A percentile compares a stretch with the other conserved stretches of the same genome.
Evolutionary conservation across 2,888 invertebrate genomes (phyloP).

Genomic region (Perizoma flavofasciatum): DNA sequence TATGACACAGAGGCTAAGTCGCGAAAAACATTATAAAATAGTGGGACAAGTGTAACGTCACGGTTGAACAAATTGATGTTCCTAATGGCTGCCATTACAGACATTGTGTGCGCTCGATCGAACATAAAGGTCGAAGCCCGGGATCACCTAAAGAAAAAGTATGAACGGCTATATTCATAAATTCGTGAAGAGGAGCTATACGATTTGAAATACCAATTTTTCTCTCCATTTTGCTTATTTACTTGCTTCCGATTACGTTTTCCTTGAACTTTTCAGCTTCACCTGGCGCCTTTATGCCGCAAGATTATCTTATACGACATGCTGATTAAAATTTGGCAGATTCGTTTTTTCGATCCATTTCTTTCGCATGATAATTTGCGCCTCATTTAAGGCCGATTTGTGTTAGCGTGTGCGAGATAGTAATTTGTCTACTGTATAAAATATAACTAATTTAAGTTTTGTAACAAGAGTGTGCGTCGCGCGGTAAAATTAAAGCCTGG

Average conservation of each 20-base stretch:
- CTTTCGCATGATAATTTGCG: slow-evolving; percentile 51
- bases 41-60: slow-evolving; percentile 69
- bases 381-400: slow-evolving; percentile 40
- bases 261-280: slow-evolving; percentile 41
- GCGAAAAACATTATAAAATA: slow-evolving; percentile 44
- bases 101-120: slow-evolving; percentile 74
- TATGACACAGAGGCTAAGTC: too few relatives aligned
- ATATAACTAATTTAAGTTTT: slow-evolving; percentile 65
- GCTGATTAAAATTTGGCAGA: slow-evolving; percentile 57
- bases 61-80: slow-evolving; percentile 72
- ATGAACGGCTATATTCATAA: slow-evolving; percentile 67
- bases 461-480: slow-evolving; percentile 52
- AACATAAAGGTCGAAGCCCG: slow-evolving; percentile 63
- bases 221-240: slow-evolving; percentile 49
- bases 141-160: slow-evolving; percentile 63
- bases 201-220: slow-evolving; percentile 54
- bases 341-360: slow-evolving; percentile 47
- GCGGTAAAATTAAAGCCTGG: slow-evolving; percentile 66
- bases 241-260: slow-evolving; percentile 50
- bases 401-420: slow-evolving; percentile 12
- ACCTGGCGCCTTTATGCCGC: slow-evolving; percentile 36
- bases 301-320: slow-evolving; percentile 39
- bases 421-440: slow-evolving; percentile 18
- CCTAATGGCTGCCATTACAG: slow-evolving; percentile 74
- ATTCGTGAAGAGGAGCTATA: slow-evolving; percentile 51